Evolutionary conservation across 2,113 vertebrate species (phyloP).

Genomic region (Prochilodus magdalenae): DNA sequence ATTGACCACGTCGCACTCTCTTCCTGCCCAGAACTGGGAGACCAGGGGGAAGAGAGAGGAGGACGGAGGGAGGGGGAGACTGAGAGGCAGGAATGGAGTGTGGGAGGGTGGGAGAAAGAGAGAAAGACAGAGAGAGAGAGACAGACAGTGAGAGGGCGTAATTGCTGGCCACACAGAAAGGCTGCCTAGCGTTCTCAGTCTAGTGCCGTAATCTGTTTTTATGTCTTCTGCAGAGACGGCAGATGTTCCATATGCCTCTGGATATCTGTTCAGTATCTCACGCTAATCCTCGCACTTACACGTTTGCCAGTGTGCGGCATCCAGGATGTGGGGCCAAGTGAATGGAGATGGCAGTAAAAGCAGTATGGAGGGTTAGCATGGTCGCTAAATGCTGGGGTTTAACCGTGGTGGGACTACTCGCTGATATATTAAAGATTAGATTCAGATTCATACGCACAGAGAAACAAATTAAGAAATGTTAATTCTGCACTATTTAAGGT

Average conservation of each 20-base stretch:
- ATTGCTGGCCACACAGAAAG: slow-evolving; percentile 34
- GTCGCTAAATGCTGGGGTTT: too few relatives aligned
- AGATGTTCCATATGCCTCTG: not conserved
- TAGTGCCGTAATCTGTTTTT: slow-evolving; percentile 21
- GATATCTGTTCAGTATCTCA: not conserved
- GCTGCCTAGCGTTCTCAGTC: not conserved
- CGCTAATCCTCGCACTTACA: not conserved
- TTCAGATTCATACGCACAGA: too few relatives aligned
- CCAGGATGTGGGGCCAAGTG: not conserved
- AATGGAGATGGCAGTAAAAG: not conserved
- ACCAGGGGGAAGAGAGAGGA: not conserved
- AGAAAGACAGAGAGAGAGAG: not conserved
- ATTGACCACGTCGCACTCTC: slow-evolving; percentile 39
- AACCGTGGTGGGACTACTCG: too few relatives aligned
- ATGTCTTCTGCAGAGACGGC: not conserved
- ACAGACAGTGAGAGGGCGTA: slow-evolving; percentile 11
- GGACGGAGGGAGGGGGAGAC: slow-evolving; percentile 20
- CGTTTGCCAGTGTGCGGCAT: not conserved
- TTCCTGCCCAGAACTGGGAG: slow-evolving; percentile 10
- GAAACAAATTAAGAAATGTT: too few relatives aligned
- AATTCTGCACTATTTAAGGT: too few relatives aligned
- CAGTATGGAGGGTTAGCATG: too few relatives aligned
- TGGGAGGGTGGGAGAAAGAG: not conserved
- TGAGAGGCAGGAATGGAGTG: slow-evolving; percentile 10
- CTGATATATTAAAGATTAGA: too few relatives aligned